Evolutionary conservation across 1,140 invertebrate genomes (phyloP), one percentile per base, ranked within the genome.

Genomic region (Drosophila dunni): DNA sequence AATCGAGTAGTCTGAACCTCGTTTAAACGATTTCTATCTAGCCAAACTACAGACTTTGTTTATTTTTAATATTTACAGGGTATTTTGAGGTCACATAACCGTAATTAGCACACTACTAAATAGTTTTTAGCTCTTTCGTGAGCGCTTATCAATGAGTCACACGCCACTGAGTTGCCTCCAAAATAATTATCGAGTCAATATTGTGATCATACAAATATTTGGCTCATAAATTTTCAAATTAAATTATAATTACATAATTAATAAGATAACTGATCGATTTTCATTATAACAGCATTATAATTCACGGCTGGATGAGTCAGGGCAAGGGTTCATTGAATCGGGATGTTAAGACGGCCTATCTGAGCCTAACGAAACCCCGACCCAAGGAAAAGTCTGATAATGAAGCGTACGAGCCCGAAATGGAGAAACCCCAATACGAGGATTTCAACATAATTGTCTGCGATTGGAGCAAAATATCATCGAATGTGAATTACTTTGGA

Each of bases 401-500:
- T 6, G 73, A 66, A 0, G 34, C 46, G 6, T n/a, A 1, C 15
- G 71, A 71, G 11, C 36, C 29, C 29, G 8, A 62, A n/a, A 64
- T 72, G 29, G 65, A 76, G 3, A 29, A 38, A 0, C 66, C 75
- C n/a, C 63, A 8, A 0, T 89, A 89, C 45, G 75, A 78, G 40
- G 92, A 94, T 69, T 92, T 93, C 17, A 95, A 95, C 77, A 92
- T 95, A 1, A 94, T 95, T 36, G 92, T 94, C 2, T 93, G 95
- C 3, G 94, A 95, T 75, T 95, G 95, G 95, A 92, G 89, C 58
- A 78, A 82, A 20, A 81, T 85, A 7, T 91, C 91, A n/a, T 80
- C 88, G 53, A 91, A 92, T 78, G 79, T 91, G 0, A 91, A 92
- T 50, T 92, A 92, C 38, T 91, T 79, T 33, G 65, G 73, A 0